phyloP scores from a whole-genome alignment of 2,888 invertebrate species.

The Tolmerus cingulatus region DNA sequence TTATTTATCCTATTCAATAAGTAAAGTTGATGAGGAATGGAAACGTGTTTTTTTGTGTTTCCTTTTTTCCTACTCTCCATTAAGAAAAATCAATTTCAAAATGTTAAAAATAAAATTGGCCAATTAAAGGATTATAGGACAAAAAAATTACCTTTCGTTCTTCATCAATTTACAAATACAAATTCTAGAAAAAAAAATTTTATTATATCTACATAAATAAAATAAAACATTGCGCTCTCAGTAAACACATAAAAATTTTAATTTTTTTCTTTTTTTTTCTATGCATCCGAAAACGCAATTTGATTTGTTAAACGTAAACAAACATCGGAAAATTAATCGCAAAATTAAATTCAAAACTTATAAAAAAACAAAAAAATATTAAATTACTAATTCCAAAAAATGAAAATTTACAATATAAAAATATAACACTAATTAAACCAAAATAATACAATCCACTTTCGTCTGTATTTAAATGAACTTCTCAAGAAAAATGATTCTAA shows the following conservation, averaged over 20 bases:
- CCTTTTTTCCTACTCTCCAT: neutral
- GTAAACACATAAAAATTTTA: neutral
- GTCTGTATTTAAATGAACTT: slow-evolving; percentile 1
- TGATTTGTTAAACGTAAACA: neutral
- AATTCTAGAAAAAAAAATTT: neutral
- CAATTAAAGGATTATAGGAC: neutral
- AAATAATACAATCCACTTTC: neutral
- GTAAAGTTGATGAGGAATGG: neutral
- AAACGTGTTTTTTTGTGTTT: neutral
- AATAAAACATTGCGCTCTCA: neutral
- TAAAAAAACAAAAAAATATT: neutral
- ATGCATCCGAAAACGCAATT: neutral
- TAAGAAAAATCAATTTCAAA: neutral
- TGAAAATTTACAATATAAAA: neutral
- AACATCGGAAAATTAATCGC: neutral
- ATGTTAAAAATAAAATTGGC: neutral
- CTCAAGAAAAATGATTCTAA: slow-evolving; percentile 65
- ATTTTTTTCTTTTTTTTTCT: neutral
- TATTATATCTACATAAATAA: neutral
- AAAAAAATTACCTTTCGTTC: neutral
- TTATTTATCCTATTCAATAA: neutral
- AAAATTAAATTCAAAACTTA: neutral
- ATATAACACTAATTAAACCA: neutral
- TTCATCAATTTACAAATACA: neutral
- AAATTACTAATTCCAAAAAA: neutral